Evolutionary conservation across 2,797 vertebrate genomes (phyloP).

Genomic region (Anniella stebbinsi): DNA sequence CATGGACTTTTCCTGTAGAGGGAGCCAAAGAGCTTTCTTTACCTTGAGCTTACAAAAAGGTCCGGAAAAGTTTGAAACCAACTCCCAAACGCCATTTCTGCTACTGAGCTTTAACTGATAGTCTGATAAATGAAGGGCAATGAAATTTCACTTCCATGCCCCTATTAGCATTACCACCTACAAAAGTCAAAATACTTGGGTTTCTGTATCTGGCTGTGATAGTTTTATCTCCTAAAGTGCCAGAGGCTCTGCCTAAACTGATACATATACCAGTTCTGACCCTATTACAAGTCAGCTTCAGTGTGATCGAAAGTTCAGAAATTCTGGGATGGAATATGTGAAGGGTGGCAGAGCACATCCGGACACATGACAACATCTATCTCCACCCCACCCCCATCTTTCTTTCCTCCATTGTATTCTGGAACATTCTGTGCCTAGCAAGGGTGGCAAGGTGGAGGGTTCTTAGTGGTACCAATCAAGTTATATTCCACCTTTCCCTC

Average conservation of each 20-base stretch:
- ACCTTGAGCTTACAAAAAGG: conserved; percentile 11
- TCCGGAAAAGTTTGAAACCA: background rate
- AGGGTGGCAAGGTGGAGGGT: background rate
- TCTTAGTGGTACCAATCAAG: no score
- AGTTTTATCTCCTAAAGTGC: background rate
- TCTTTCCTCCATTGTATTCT: no score
- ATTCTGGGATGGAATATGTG: background rate
- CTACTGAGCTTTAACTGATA: conserved; percentile 28
- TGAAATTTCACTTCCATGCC: background rate
- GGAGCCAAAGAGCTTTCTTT: conserved; percentile 7
- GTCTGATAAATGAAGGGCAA: background rate
- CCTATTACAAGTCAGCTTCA: background rate
- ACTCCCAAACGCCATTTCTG: background rate
- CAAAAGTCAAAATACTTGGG: background rate
- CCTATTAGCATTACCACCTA: background rate
- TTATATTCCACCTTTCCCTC: no score
- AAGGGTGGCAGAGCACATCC: background rate
- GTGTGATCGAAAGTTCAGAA: no score
- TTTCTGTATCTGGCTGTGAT: background rate
- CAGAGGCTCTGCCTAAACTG: background rate
- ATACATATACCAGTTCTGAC: no score
- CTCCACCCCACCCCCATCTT: background rate
- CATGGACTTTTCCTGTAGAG: conserved; percentile 13
- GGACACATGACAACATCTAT: background rate
- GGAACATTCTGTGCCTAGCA: background rate